Evolutionary conservation across 2,113 vertebrate genomes (phyloP).

Genomic region (Pangasianodon hypophthalmus): DNA sequence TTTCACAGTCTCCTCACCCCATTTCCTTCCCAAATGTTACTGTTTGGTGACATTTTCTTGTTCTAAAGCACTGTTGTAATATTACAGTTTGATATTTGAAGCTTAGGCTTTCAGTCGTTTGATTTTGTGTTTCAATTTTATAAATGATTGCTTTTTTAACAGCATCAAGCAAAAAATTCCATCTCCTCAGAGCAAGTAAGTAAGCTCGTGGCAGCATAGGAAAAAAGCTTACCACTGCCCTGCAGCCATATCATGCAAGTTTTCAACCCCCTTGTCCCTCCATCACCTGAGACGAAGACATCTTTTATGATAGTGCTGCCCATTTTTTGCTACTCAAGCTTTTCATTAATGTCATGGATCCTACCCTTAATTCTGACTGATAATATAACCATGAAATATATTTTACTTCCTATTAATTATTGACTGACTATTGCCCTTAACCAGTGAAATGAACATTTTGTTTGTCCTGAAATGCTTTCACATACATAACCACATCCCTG

Average conservation of each 20-base stretch:
- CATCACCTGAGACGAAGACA: constrained; percentile 20
- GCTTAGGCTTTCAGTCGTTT: constrained; percentile 75
- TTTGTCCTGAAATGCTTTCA: constrained; percentile 26
- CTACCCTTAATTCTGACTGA: constrained; percentile 3
- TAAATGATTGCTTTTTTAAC: constrained; percentile 90
- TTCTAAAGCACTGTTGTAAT: neutral
- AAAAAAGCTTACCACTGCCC: constrained; percentile 80
- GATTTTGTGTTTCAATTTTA: constrained; percentile 85
- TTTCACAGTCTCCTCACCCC: constrained; percentile 5
- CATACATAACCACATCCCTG: constrained; percentile 11
- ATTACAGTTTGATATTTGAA: constrained; percentile 3
- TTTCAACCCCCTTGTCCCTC: constrained; percentile 67
- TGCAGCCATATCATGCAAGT: constrained; percentile 87
- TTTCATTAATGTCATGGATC: constrained; percentile 10
- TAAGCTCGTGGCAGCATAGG: constrained; percentile 65
- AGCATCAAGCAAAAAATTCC: constrained; percentile 99
- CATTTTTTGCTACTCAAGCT: constrained; percentile 18
- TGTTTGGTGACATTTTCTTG: neutral
- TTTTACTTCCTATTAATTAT: constrained; percentile 14
- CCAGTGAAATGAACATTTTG: constrained; percentile 27
- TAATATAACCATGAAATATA: neutral
- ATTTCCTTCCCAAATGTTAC: neutral
- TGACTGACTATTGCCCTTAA: constrained; percentile 1
- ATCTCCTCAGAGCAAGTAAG: constrained; percentile 96
- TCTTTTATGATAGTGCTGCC: neutral